Percentiles rank a stretch among this genome's conserved stretches.
These are phyloP conservation scores for Austrofundulus limnaeus DNA, from an alignment of 2,113 vertebrate genomes.

Conservation along the genomic window DNA sequence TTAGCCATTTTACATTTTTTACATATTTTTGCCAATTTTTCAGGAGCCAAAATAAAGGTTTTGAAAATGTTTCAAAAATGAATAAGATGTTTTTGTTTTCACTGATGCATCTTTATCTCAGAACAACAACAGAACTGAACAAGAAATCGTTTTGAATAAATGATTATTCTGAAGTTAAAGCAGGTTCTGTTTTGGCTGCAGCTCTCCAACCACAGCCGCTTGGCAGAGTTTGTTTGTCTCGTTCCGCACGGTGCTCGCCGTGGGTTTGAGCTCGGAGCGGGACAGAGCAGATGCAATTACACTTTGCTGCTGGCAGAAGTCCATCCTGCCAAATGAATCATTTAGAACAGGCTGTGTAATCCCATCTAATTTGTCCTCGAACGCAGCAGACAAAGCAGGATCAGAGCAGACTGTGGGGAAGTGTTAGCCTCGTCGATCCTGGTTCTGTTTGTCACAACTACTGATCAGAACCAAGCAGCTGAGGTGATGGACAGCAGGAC, in stretches of 20 bases:
- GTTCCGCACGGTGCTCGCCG: slow-evolving; percentile 25
- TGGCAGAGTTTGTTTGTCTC: slow-evolving; percentile 18
- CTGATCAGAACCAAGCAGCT: slow-evolving; percentile 53
- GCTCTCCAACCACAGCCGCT: slow-evolving; percentile 19
- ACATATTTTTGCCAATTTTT: no score
- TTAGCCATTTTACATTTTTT: slow-evolving; percentile 37
- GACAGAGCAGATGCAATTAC: slow-evolving; percentile 58
- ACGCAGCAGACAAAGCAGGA: slow-evolving; percentile 26
- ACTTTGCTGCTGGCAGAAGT: slow-evolving; percentile 14
- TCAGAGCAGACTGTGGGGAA: slow-evolving; percentile 39
- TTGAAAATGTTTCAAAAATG: slow-evolving; percentile 36
- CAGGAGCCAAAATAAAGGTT: background rate
- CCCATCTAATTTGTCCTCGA: slow-evolving; percentile 50
- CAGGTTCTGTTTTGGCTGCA: slow-evolving; percentile 37
- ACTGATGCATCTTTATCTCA: slow-evolving; percentile 12
- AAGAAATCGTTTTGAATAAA: background rate
- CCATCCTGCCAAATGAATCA: slow-evolving; percentile 11
- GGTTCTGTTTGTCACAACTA: slow-evolving; percentile 45
- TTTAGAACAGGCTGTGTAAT: slow-evolving; percentile 29
- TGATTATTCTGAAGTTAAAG: background rate
- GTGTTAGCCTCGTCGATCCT: slow-evolving; percentile 47
- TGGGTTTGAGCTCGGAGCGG: slow-evolving; percentile 33
- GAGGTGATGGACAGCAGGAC: slow-evolving; percentile 38
- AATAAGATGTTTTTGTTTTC: slow-evolving; percentile 65
- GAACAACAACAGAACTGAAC: background rate